Conservation (phyloP, 2,888 invertebrate genomes). For the Matsumyia berberina region DNA sequence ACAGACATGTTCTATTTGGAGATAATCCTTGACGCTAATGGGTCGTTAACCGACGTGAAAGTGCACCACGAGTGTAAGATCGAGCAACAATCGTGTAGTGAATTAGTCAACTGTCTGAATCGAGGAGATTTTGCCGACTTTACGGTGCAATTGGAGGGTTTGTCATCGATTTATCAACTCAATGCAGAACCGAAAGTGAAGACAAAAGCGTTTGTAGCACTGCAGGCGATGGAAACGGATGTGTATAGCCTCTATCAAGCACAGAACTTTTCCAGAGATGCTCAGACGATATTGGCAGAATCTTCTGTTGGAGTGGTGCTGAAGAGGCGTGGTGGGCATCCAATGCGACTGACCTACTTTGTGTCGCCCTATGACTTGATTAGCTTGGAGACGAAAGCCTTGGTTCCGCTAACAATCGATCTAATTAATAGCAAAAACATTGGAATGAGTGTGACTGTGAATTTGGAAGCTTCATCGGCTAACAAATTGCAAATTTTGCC, state of each 20-base stretch:
- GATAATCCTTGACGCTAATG: slow-evolving; percentile 93
- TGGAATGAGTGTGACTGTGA: slow-evolving; percentile 95
- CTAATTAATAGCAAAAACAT: slow-evolving; percentile 88
- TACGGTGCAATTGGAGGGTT: slow-evolving; percentile 95
- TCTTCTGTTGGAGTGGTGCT: slow-evolving; percentile 95
- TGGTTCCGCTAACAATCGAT: slow-evolving; percentile 91
- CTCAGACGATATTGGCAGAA: slow-evolving; percentile 90
- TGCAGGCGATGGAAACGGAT: slow-evolving; percentile 96
- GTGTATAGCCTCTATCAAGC: slow-evolving; percentile 91
- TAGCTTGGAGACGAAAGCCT: slow-evolving; percentile 89
- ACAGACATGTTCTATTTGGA: slow-evolving; percentile 98
- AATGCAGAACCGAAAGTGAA: slow-evolving; percentile 98
- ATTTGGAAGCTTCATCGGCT: slow-evolving; percentile 94
- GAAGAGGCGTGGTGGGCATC: slow-evolving; percentile 93
- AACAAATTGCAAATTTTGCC: slow-evolving; percentile 86
- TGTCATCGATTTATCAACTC: slow-evolving; percentile 95
- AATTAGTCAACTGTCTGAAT: slow-evolving; percentile 92
- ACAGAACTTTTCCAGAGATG: slow-evolving; percentile 89
- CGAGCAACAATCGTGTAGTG: slow-evolving; percentile 94
- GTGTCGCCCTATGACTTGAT: slow-evolving; percentile 96
- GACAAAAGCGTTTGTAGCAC: slow-evolving; percentile 95
- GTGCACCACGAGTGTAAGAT: slow-evolving; percentile 96
- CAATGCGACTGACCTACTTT: slow-evolving; percentile 97
- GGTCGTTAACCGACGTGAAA: slow-evolving; percentile 94
- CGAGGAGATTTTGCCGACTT: slow-evolving; percentile 96